A percentile compares a stretch with the other conserved stretches of the same genome.
These are phyloP conservation scores for Coenonympha glycerion DNA, from an alignment of 2,888 invertebrate genomes.

Conservation along the genomic window DNA sequence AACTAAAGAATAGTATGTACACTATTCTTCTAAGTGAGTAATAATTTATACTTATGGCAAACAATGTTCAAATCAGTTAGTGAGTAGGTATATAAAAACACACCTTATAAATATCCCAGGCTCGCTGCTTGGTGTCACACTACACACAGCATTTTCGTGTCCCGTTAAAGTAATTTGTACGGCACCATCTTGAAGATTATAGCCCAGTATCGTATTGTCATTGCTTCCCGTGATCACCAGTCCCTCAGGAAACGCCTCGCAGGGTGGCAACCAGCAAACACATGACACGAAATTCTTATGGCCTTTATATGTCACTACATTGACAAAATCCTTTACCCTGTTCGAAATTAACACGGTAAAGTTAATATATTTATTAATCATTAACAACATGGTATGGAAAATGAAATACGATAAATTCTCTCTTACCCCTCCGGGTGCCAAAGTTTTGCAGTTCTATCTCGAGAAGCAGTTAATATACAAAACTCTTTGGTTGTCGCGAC, in stretches of 20 bases:
- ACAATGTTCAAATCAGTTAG: too few species aligned
- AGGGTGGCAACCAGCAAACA: constrained; percentile 85
- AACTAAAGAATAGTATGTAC: too few species aligned
- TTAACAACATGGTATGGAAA: background rate
- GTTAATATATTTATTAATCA: background rate
- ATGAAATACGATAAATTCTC: background rate
- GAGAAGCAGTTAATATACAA: constrained; percentile 88
- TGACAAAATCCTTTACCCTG: constrained; percentile 78
- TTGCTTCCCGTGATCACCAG: constrained; percentile 92
- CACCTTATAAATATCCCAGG: constrained; percentile 65
- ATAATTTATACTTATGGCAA: too few species aligned
- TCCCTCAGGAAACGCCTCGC: constrained; percentile 81
- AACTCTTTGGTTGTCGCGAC: constrained; percentile 80
- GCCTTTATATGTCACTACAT: constrained; percentile 82
- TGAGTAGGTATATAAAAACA: too few species aligned
- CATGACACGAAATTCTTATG: constrained; percentile 91
- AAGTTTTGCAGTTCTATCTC: constrained; percentile 90
- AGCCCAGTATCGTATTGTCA: constrained; percentile 88
- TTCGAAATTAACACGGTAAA: constrained; percentile 29
- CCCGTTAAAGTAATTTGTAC: constrained; percentile 83
- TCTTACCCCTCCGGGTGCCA: constrained; percentile 86
- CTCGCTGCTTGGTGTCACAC: constrained; percentile 58
- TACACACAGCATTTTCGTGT: constrained; percentile 84
- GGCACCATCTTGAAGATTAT: constrained; percentile 80
- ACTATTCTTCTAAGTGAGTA: too few species aligned